Evolutionary conservation across 2,797 vertebrate genomes (phyloP).

Genomic region (Gallinago nigripennis): DNA sequence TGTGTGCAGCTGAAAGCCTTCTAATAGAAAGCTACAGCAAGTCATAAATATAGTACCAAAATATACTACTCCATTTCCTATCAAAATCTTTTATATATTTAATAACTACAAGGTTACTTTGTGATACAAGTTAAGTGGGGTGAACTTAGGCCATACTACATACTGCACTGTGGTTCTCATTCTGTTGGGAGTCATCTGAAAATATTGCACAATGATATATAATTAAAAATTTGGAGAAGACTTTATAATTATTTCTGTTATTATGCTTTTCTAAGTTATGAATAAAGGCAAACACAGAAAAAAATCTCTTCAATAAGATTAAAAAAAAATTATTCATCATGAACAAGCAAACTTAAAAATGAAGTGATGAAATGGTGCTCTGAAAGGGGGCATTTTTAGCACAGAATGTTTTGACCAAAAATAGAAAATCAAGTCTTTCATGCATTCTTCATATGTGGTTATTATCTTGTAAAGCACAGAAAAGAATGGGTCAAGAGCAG

Average conservation of each 20-base stretch:
- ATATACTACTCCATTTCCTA: not conserved
- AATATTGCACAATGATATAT: not conserved
- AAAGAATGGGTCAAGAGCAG: slow-evolving; percentile 2
- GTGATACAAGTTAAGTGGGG: not conserved
- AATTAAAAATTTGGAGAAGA: not conserved
- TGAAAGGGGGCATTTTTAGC: not conserved
- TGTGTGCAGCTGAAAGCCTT: not conserved
- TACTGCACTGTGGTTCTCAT: not conserved
- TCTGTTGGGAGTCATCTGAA: not conserved
- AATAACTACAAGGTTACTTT: not conserved
- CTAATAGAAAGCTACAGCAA: not conserved
- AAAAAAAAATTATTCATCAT: not conserved
- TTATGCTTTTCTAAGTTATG: not conserved
- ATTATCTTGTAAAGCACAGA: not conserved
- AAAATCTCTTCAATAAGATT: not conserved
- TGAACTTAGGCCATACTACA: not conserved
- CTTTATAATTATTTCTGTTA: not conserved
- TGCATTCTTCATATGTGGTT: not conserved
- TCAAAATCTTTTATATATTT: not conserved
- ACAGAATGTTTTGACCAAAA: not conserved
- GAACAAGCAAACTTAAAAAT: not conserved
- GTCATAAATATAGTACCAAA: not conserved
- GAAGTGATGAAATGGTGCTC: not conserved
- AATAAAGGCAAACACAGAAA: not conserved
- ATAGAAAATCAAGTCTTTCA: not conserved